Base-by-base conservation (phyloP, 1,140 invertebrate species). In the Archegozetes longisetosus region DNA sequence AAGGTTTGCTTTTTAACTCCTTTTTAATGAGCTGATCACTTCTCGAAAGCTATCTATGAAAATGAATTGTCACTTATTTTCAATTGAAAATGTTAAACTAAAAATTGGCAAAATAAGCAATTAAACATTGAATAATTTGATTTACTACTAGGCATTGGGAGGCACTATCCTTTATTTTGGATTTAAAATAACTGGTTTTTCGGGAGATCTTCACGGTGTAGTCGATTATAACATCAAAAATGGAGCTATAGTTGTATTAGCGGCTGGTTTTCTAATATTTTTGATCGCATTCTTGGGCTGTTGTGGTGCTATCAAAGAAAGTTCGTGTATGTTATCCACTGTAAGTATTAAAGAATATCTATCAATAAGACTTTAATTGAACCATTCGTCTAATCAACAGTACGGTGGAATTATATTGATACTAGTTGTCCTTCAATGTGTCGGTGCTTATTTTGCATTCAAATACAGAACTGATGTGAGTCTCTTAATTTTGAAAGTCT, bases 281-380 rank as follows among this genome's bases (percentile, higher is more conserved):
- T 66, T 69, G 14, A 72, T 76, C 13, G 73, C 74, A 29, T 73
- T 77, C 66, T 74, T 76, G 53, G 77, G 76, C 9, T 78, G 77
- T 61, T 76, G 74, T 17, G 76, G 74, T 3, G 72, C 75, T 12
- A 61, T 75, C 3, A 70, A 71, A 55, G 74, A 73, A 55, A 76
- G 67, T 63, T 74, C 75, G 66, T 77, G 75, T 58, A 70, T 77
- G 64, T 66, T 79, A 3, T 69, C 68, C 14, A 70, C 69, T 53
- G 77, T 78, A 69, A 76, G 74, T 72, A 52, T 29, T 29, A 2
- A 9, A 6, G 6, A 40, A 40, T 40, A 17, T 40, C 17, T 9
- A 40, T 40, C n/a, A n/a, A 40, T 40, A 9, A 40, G 32, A 9
- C 32, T 40, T 40, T 9, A n/a, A n/a, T n/a, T n/a, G n/a, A n/a